Percentiles rank a stretch among this genome's conserved stretches.
These are phyloP conservation scores for Eilema griseolum DNA, from an alignment of 2,888 invertebrate species.

Conservation along the genomic window DNA sequence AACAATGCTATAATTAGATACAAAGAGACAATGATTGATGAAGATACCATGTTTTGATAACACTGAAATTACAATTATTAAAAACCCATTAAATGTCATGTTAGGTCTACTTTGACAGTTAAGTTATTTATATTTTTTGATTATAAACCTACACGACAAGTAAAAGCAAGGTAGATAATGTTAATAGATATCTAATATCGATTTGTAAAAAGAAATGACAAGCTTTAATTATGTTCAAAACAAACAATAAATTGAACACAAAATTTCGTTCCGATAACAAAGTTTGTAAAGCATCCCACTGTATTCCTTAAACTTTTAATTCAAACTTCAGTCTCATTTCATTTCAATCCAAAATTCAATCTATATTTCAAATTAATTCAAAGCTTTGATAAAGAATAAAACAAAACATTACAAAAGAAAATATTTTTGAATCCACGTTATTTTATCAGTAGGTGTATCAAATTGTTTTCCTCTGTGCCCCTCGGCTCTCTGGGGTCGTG, in stretches of 20 bases:
- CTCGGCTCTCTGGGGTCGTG: slow-evolving; percentile 20
- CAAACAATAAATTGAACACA: slow-evolving; percentile 28
- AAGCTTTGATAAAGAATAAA: slow-evolving; percentile 10
- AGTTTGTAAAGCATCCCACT: neutral
- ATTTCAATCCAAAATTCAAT: neutral
- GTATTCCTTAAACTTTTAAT: neutral
- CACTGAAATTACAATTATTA: slow-evolving; percentile 33
- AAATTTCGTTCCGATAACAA: slow-evolving; percentile 18
- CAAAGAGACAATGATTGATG: slow-evolving; percentile 25
- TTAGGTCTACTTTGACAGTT: slow-evolving; percentile 11
- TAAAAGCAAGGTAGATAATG: neutral
- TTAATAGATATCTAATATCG: slow-evolving; percentile 10
- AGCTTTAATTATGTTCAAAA: slow-evolving; percentile 20
- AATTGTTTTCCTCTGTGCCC: slow-evolving; percentile 26
- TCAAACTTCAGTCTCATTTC: neutral
- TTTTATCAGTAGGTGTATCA: slow-evolving; percentile 12
- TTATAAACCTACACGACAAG: slow-evolving; percentile 18
- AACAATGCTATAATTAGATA: slow-evolving; percentile 26
- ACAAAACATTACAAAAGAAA: slow-evolving; percentile 4
- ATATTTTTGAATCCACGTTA: slow-evolving; percentile 15
- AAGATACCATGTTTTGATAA: slow-evolving; percentile 30
- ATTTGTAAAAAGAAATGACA: slow-evolving; percentile 23
- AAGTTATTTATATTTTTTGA: slow-evolving; percentile 28
- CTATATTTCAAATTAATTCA: neutral
- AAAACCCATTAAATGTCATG: slow-evolving; percentile 35